These are phyloP conservation scores for Auanema freiburgensis DNA, from an alignment of 2,888 invertebrate genomes.

Conservation along the genomic window DNA sequence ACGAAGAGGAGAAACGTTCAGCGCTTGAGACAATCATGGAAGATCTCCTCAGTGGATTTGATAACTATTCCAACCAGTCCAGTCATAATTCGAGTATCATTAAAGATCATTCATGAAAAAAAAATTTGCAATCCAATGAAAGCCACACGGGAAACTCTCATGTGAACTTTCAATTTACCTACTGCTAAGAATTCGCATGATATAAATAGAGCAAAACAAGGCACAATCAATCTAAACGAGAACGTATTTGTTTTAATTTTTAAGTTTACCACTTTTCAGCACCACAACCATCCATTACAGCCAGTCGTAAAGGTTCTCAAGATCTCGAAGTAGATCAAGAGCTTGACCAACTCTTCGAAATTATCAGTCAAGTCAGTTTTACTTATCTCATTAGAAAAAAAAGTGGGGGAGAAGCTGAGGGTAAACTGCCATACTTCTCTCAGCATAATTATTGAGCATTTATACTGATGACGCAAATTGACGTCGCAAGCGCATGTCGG, in stretches of 20 bases:
- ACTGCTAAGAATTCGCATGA: slow-evolving; percentile 1
- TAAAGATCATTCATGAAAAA: not conserved
- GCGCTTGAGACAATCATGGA: slow-evolving; percentile 19
- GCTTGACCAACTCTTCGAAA: slow-evolving; percentile 17
- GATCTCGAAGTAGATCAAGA: slow-evolving; percentile 19
- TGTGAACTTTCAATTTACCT: not conserved
- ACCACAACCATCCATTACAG: slow-evolving; percentile 5
- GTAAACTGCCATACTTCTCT: not conserved
- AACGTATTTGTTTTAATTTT: too few relatives aligned
- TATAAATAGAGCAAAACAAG: not conserved
- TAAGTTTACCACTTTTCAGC: not conserved
- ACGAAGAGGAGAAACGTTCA: slow-evolving; percentile 11
- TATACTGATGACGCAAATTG: slow-evolving; percentile 1
- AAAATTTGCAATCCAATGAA: not conserved
- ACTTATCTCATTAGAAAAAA: not conserved
- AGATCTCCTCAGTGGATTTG: slow-evolving; percentile 17
- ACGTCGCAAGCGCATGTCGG: not conserved
- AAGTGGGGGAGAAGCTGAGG: not conserved
- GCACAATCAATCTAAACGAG: too few relatives aligned
- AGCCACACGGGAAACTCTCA: not conserved
- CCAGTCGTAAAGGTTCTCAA: slow-evolving; percentile 18
- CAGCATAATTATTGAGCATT: too few relatives aligned
- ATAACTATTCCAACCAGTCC: slow-evolving; percentile 14
- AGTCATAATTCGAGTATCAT: not conserved
- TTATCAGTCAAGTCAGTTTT: slow-evolving; percentile 16